Evolutionary conservation across 2,888 invertebrate genomes (phyloP).

Genomic region (Horisme vitalbata): DNA sequence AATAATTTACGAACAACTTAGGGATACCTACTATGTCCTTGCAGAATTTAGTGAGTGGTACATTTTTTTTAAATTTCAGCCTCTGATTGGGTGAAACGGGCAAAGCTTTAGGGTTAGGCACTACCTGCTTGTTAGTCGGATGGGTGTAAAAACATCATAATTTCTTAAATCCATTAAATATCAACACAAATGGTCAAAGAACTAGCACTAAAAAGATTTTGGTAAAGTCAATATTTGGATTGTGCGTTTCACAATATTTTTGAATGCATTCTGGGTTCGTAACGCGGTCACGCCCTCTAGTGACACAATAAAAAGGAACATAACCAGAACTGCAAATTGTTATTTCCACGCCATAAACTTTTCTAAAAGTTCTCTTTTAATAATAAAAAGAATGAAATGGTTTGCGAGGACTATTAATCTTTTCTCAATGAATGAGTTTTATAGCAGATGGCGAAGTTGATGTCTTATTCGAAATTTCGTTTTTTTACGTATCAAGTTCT

Average conservation of each 20-base stretch:
- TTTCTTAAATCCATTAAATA: conserved; percentile 9
- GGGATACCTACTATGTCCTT: too few species aligned
- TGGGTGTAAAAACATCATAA: too few species aligned
- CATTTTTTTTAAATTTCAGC: too few species aligned
- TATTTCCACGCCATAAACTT: conserved; percentile 77
- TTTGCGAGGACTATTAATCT: conserved; percentile 70
- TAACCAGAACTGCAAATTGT: conserved; percentile 76
- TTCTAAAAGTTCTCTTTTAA: conserved; percentile 58
- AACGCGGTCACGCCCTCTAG: conserved; percentile 75
- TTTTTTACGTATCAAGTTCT: conserved; percentile 28
- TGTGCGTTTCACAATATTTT: conserved; percentile 68
- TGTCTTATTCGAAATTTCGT: conserved; percentile 42
- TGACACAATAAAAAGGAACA: conserved; percentile 55
- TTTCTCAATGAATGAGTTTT: conserved; percentile 58
- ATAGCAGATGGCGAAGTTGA: conserved; percentile 52
- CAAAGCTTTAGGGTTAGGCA: too few species aligned
- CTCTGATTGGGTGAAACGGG: too few species aligned
- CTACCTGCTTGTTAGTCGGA: too few species aligned
- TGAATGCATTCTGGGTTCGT: conserved; percentile 42
- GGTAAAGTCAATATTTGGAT: conserved; percentile 80
- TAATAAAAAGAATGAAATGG: conserved; percentile 51
- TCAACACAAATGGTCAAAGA: conserved; percentile 26
- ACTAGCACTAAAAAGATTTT: conserved; percentile 50
- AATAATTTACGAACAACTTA: too few species aligned
- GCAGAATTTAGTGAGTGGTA: too few species aligned